These are phyloP conservation scores for Alces alces DNA, from an alignment of 2,113 vertebrate genomes.

Conservation along the genomic window DNA sequence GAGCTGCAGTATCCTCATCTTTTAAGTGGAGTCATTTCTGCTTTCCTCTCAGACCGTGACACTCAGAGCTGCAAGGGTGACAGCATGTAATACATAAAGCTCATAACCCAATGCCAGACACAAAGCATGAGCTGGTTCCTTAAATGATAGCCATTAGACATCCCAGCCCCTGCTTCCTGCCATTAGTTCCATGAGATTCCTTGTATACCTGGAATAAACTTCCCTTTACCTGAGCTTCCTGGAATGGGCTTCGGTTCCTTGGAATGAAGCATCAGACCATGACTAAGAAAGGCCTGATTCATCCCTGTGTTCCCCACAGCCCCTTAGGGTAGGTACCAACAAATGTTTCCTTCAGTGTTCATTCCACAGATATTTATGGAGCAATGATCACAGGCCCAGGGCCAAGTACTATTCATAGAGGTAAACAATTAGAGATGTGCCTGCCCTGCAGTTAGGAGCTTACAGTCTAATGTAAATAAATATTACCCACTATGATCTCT, in stretches of 20 bases:
- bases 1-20: not conserved
- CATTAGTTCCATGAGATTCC: not conserved
- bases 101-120: not conserved
- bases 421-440: not conserved
- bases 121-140: not conserved
- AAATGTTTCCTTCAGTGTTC: not conserved
- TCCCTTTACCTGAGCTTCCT: not conserved
- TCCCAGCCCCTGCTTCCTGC: not conserved
- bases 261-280: not conserved
- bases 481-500: too few relatives aligned
- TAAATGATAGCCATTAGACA: not conserved
- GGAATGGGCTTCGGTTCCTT: not conserved
- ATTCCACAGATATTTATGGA: constrained; percentile 17
- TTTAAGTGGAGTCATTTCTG: not conserved
- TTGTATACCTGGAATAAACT: not conserved
- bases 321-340: not conserved
- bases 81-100: not conserved
- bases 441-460: not conserved
- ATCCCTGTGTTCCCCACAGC: not conserved
- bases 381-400: not conserved
- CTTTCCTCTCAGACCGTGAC: not conserved
- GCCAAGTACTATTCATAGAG: not conserved
- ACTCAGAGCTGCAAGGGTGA: not conserved
- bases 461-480: not conserved
- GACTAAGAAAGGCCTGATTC: constrained; percentile 29